A percentile compares a stretch with the other conserved stretches of the same genome.
Evolutionary conservation across 2,797 vertebrate species (phyloP).

Genomic region (Galaxias olidus): DNA sequence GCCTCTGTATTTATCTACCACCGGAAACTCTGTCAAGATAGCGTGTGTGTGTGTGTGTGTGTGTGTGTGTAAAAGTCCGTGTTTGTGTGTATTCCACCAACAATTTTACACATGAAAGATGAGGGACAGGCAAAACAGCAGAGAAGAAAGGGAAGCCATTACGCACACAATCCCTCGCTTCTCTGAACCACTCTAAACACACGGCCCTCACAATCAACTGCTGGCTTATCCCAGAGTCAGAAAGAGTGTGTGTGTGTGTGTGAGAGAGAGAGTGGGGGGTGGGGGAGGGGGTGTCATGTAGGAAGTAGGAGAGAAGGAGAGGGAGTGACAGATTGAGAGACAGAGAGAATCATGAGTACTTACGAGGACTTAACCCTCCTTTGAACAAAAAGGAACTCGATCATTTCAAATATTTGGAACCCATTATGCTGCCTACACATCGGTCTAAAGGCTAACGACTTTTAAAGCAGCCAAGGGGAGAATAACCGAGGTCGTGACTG

Average conservation of each 20-base stretch:
- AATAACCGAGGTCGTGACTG: background rate
- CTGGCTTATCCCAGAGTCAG: background rate
- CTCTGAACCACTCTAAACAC: constrained; percentile 50
- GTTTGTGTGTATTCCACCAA: constrained; percentile 21
- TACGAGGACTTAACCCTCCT: constrained; percentile 10
- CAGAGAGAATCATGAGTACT: constrained; percentile 9
- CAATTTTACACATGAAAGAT: constrained; percentile 59
- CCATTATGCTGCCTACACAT: constrained; percentile 17
- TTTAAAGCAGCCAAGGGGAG: constrained; percentile 18
- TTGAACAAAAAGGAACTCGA: background rate
- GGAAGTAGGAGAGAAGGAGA: background rate
- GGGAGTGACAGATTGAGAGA: background rate
- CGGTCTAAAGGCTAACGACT: constrained; percentile 19
- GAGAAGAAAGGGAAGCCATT: constrained; percentile 53
- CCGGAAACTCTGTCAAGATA: constrained; percentile 58
- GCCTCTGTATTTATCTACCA: constrained; percentile 40
- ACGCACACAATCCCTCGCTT: constrained; percentile 38
- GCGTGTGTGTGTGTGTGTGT: constrained; percentile 23
- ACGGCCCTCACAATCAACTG: constrained; percentile 32
- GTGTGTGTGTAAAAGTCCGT: constrained; percentile 8
- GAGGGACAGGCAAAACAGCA: constrained; percentile 46
- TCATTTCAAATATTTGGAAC: background rate
- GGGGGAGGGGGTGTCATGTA: constrained; percentile 10
- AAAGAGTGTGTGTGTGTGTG: constrained; percentile 12
- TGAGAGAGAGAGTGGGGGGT: background rate